Evolutionary conservation across 1,140 invertebrate species (phyloP), one percentile per base, ranked within the genome.

Genomic region (Trichomalopsis sarcophagae): DNA sequence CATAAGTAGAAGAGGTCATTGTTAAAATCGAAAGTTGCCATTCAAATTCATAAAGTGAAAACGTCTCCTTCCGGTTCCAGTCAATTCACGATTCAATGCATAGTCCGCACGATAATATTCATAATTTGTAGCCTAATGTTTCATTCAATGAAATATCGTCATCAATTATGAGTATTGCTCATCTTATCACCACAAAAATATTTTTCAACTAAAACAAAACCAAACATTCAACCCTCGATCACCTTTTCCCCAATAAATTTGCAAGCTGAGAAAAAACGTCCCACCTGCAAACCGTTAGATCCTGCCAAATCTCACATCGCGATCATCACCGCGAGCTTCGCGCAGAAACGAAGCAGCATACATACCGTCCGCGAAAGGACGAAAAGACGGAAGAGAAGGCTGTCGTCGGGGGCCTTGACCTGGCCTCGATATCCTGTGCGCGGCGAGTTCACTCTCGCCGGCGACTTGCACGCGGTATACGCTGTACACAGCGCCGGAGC

Each of bases 401-500:
- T 86, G 82, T 75, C 85, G 84, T 71, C 79, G 88, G 90, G 92
- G 92, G 92, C 93, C 93, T 93, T 93, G 93, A 93, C 93, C 92
- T 93, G 93, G 91, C 93, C 92, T 93, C 92, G 92, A 93, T 93
- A 91, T 91, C 87, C 11, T 17, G 55, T 30, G 40, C 82, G 80
- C 88, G 87, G 86, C 90, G 89, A 93, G 93, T 93, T 93, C 93
- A 93, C 93, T 93, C 92, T 93, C 93, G 89, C 93, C 93, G 90
- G 87, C 90, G 89, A 90, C 90, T 90, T 86, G 69, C 76, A 27
- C 11, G 36, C n/a, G 3, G 40, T 40, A 76, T 21, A 76, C 10
- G 33, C 44, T 17, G 17, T 17, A 50, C 47, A 50, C 47, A 50
- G 9, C 14, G 47, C 47, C 47, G 10, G 1, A 23, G 50, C 80